Percentiles rank a stretch among this genome's conserved stretches.
Conservation (phyloP, 2,797 vertebrate genomes). For the Enteromius thamalakanensis region DNA sequence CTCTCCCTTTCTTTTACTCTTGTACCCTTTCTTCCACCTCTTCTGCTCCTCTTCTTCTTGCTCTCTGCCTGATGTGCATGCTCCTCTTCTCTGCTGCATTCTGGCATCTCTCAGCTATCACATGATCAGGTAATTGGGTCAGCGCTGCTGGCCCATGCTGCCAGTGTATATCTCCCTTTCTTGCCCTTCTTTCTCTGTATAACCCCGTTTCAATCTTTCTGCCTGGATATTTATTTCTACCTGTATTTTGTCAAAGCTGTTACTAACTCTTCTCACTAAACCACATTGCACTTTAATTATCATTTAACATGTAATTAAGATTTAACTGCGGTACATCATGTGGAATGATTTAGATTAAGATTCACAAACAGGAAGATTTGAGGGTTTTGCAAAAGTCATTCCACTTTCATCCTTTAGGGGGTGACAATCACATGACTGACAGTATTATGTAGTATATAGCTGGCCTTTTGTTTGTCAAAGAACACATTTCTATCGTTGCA, state of each 20-base stretch:
- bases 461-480: background rate
- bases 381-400: background rate
- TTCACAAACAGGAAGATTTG: background rate
- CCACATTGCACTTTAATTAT: slow-evolving; percentile 31
- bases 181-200: slow-evolving; percentile 41
- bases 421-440: background rate
- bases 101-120: slow-evolving; percentile 99
- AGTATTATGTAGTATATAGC: background rate
- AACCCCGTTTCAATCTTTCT: slow-evolving; percentile 44
- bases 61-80: slow-evolving; percentile 90
- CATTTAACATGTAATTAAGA: slow-evolving; percentile 1
- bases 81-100: slow-evolving; percentile 95
- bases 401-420: background rate
- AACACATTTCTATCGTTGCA: background rate
- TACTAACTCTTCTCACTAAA: slow-evolving; percentile 30
- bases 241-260: slow-evolving; percentile 13
- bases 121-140: slow-evolving; percentile 98
- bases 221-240: slow-evolving; percentile 54
- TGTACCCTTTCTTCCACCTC: slow-evolving; percentile 70
- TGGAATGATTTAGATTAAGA: background rate
- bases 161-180: slow-evolving; percentile 48
- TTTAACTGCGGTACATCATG: background rate
- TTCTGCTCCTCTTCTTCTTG: slow-evolving; percentile 71
- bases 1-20: slow-evolving; percentile 79
- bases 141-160: slow-evolving; percentile 69